phyloP scores from a whole-genome alignment of 2,113 vertebrate species.

The Oncorhynchus kisutch region DNA sequence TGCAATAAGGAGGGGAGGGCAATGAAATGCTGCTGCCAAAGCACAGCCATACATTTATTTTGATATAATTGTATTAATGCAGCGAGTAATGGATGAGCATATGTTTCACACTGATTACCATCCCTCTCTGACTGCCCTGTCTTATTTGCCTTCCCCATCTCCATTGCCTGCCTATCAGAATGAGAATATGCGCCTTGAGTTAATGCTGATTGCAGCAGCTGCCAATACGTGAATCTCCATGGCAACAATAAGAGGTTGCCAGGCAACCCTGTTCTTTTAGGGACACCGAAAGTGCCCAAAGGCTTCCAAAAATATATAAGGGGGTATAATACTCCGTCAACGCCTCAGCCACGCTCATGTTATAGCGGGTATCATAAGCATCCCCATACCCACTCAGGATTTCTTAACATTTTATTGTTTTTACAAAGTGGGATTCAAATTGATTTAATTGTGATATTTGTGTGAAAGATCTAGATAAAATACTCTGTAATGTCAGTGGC shows the following conservation, averaged over 20 bases:
- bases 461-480: too few species aligned
- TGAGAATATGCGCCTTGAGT: slow-evolving; percentile 96
- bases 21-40: slow-evolving; percentile 73
- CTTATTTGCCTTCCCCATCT: slow-evolving; percentile 78
- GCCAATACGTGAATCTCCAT: slow-evolving; percentile 99
- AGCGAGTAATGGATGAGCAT: slow-evolving; percentile 89
- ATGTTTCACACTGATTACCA: slow-evolving; percentile 91
- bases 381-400: too few species aligned
- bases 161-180: slow-evolving; percentile 87
- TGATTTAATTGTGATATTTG: too few species aligned
- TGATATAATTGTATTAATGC: slow-evolving; percentile 93
- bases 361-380: slow-evolving; percentile 3
- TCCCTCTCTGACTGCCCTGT: slow-evolving; percentile 89
- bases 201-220: slow-evolving; percentile 99
- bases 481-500: too few species aligned
- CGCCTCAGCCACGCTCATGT: slow-evolving; percentile 51
- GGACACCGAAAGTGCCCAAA: slow-evolving; percentile 99
- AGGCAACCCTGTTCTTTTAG: slow-evolving; percentile 99
- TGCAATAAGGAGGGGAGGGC: slow-evolving; percentile 44
- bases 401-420: too few species aligned
- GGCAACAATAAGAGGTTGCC: slow-evolving; percentile 95
- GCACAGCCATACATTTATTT: slow-evolving; percentile 82
- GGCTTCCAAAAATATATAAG: slow-evolving; percentile 98
- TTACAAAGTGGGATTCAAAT: too few species aligned
- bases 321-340: slow-evolving; percentile 74